Percentiles rank a stretch among this genome's conserved stretches.
Evolutionary conservation across 2,113 vertebrate genomes (phyloP).

Genomic region (Anthoscopus minutus): DNA sequence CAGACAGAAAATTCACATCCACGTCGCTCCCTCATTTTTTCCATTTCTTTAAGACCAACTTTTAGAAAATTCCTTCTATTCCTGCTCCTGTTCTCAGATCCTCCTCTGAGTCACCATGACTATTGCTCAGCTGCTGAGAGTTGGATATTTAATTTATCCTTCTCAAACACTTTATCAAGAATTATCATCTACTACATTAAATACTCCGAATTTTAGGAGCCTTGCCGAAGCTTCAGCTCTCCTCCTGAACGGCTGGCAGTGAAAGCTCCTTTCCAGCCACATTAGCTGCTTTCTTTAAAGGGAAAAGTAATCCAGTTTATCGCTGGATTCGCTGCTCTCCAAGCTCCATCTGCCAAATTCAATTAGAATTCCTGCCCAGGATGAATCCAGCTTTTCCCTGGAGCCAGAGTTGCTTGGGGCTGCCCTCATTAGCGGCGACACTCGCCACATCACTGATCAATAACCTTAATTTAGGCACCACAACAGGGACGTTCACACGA

Average conservation of each 20-base stretch:
- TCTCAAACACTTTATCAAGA: not conserved
- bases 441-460: not conserved
- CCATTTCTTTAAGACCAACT: not conserved
- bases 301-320: not conserved
- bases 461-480: not conserved
- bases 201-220: not conserved
- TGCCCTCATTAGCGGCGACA: not conserved
- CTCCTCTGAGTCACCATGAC: rapidly evolving
- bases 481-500: rapidly evolving
- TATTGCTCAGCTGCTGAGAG: not conserved
- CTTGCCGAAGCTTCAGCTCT: not conserved
- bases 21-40: rapidly evolving
- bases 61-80: not conserved
- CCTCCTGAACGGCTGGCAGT: not conserved
- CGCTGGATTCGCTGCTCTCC: not conserved
- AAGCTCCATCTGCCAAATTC: constrained; percentile 2
- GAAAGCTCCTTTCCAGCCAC: not conserved
- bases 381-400: not conserved
- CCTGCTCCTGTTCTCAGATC: not conserved
- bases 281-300: not conserved
- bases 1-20: not conserved
- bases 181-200: rapidly evolving
- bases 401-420: not conserved
- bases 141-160: not conserved
- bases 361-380: not conserved